Evolutionary conservation across 2,113 vertebrate species (phyloP), one percentile per base, ranked within the genome.

Genomic region (Apteryx owenii): DNA sequence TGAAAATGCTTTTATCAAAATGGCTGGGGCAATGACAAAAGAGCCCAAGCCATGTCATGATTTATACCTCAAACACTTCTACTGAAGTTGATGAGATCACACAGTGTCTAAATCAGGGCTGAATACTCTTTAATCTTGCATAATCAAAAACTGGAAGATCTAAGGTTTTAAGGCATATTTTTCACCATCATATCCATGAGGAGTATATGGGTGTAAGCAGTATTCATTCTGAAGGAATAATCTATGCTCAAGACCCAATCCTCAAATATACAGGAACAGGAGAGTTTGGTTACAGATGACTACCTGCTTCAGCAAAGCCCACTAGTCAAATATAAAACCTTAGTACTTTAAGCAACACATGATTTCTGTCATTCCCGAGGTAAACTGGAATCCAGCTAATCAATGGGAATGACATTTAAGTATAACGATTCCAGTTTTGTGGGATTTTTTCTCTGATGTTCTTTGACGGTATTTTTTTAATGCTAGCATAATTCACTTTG

Each of bases 11-110:
- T 50, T 56, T 29, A 16, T 44, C 65, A 44, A 23, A 76, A 33
- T 0, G 1, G 5, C 22, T 31, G 26, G 13, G 58, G n/a, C 33
- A 60, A 8, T 23, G 5, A 19, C 0, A 4, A 62, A 56, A 50
- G 36, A 51, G 22, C 14, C 70, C 61, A 56, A 28, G 56, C 18
- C 19, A 12, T 20, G 14, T 22, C 76, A 36, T 5, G 42, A 46
- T 23, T 64, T 60, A 75, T 31, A 26, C 65, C 40, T 92, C 66
- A 10, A 8, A 23, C 31, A n/a, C 38, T 62, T 31, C 77, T 68
- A 60, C 48, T 22, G 54, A 48, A 48, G 69, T 50, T 40, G 50
- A 5, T 44, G 42, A 69, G 61, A 46, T 36, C 29, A 78, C 20
- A 33, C 20, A 62, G 53, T 9, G 12, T 2, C 14, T 68, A 56